phyloP scores from a whole-genome alignment of 1,140 invertebrate genomes.

The Psilanteris sp. region DNA sequence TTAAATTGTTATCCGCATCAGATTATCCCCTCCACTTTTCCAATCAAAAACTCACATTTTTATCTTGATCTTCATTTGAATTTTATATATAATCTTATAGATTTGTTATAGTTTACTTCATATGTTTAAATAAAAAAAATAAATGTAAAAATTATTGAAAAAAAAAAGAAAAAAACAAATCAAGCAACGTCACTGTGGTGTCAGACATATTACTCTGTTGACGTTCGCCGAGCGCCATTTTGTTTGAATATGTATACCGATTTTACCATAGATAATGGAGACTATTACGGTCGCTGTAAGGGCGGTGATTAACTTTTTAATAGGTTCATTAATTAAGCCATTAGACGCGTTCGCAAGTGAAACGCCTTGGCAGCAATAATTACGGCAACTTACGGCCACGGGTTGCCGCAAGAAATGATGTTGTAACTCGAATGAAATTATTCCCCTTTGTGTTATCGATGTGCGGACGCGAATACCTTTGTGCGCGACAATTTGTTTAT shows the following conservation, averaged over 20 bases:
- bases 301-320: conserved; percentile 63
- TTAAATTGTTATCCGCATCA: too few relatives aligned
- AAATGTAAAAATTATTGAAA: too few relatives aligned
- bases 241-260: conserved; percentile 45
- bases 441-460: conserved; percentile 28
- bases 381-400: conserved; percentile 33
- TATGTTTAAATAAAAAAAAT: too few relatives aligned
- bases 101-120: too few relatives aligned
- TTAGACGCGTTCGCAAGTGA: conserved; percentile 56
- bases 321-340: conserved; percentile 64
- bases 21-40: too few relatives aligned
- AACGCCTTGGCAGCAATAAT: conserved; percentile 47
- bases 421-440: conserved; percentile 26
- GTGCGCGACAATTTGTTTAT: conserved; percentile 22
- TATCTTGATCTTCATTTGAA: too few relatives aligned
- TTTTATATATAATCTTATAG: too few relatives aligned
- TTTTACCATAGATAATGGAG: conserved; percentile 39
- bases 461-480: conserved; percentile 1
- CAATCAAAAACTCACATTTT: too few relatives aligned
- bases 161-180: too few relatives aligned
- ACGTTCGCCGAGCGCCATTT: conserved; percentile 16
- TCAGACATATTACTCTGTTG: not conserved
- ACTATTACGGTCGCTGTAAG: conserved; percentile 42
- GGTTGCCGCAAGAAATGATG: conserved; percentile 32
- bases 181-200: too few relatives aligned